These are phyloP conservation scores for Bos indicus DNA, from an alignment of 2,113 vertebrate genomes.

Conservation along the genomic window DNA sequence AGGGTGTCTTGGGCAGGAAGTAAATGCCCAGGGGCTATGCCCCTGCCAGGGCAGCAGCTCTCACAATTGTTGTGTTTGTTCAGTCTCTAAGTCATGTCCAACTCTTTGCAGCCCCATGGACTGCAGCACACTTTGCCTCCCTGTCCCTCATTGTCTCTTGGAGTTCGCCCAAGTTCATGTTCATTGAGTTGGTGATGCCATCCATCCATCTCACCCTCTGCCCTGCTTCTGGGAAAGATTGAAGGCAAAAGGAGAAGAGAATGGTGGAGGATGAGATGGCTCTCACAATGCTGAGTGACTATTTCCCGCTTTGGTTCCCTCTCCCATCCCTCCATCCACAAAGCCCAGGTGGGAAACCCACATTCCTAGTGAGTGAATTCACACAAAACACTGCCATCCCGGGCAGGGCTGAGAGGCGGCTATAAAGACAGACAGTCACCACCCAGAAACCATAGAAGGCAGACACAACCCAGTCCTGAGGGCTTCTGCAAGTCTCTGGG, in stretches of 20 bases:
- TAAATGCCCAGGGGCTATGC: background rate
- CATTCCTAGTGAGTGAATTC: background rate
- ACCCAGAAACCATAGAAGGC: slow-evolving; percentile 48
- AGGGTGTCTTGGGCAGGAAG: background rate
- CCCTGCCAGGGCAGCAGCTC: background rate
- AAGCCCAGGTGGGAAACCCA: background rate
- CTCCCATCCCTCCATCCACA: too few relatives aligned
- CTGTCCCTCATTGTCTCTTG: background rate
- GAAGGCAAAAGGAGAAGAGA: background rate
- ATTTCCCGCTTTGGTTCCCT: background rate
- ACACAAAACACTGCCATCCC: background rate
- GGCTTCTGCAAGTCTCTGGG: background rate
- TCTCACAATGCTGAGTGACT: background rate
- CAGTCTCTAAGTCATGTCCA: background rate
- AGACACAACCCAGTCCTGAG: background rate
- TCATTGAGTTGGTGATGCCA: background rate
- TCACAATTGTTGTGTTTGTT: background rate
- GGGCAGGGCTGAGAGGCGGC: background rate
- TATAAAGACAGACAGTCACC: background rate
- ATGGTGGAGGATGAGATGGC: background rate
- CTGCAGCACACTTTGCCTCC: background rate
- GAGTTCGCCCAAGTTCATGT: background rate
- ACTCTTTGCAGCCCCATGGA: background rate
- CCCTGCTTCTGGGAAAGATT: background rate
- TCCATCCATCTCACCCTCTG: background rate